Evolutionary conservation across 2,888 invertebrate species (phyloP).

Genomic region (Luffia ferchaultella): DNA sequence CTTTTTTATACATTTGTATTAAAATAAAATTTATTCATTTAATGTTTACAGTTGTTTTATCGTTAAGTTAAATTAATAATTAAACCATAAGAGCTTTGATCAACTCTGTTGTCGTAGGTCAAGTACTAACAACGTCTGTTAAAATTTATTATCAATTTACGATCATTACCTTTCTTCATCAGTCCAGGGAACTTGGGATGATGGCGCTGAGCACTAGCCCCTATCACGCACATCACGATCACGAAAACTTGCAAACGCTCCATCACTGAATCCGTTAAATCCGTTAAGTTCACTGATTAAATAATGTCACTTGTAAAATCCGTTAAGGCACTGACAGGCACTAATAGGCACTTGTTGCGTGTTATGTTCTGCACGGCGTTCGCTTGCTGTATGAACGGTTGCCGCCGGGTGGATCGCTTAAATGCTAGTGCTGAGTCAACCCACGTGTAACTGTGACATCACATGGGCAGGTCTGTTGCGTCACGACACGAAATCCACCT

Average conservation of each 20-base stretch:
- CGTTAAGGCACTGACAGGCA: background rate
- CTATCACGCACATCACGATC: background rate
- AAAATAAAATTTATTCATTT: no score
- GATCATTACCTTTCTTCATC: conserved; percentile 34
- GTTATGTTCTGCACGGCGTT: background rate
- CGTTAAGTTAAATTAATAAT: no score
- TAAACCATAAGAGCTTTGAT: no score
- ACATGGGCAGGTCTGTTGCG: conserved; percentile 25
- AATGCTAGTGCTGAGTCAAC: background rate
- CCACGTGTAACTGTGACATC: conserved; percentile 2
- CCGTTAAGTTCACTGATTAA: background rate
- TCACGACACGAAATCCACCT: conserved; percentile 16
- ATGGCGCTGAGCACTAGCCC: conserved; percentile 15
- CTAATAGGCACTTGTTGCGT: background rate
- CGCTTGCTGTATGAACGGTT: background rate
- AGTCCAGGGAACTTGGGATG: conserved; percentile 37
- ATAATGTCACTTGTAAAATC: background rate
- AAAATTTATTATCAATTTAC: background rate
- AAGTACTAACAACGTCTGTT: no score
- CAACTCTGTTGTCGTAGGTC: background rate
- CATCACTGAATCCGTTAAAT: conserved; percentile 3
- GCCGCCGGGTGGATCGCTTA: background rate
- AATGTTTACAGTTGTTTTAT: no score
- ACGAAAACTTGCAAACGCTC: background rate
- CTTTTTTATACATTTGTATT: no score